A percentile compares a stretch with the other conserved stretches of the same genome.
These are phyloP conservation scores for Julus scanicus DNA, from an alignment of 2,888 invertebrate species.

Conservation along the genomic window DNA sequence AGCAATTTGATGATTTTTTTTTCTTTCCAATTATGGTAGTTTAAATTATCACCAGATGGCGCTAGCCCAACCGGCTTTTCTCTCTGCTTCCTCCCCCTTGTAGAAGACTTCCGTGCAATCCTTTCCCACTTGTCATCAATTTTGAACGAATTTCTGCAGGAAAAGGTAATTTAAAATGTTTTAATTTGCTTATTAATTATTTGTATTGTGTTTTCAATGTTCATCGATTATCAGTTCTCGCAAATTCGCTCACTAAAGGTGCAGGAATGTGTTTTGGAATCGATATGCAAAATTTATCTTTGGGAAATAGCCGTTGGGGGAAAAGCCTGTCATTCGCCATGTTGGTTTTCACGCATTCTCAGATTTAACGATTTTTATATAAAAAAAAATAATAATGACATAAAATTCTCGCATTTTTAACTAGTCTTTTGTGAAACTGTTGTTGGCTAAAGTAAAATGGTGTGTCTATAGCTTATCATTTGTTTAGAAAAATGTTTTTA, in stretches of 20 bases:
- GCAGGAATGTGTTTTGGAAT: not conserved
- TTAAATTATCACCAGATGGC: not conserved
- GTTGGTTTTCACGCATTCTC: slow-evolving; percentile 16
- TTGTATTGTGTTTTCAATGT: not conserved
- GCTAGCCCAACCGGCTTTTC: not conserved
- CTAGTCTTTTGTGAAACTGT: not conserved
- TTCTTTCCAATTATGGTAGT: not conserved
- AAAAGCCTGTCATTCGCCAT: slow-evolving; percentile 32
- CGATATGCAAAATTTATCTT: slow-evolving; percentile 13
- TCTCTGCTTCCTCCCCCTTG: not conserved
- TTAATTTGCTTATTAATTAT: not conserved
- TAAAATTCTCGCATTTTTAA: not conserved
- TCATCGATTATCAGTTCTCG: not conserved
- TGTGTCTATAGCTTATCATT: too few relatives aligned
- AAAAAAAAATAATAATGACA: not conserved
- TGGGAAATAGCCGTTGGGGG: not conserved
- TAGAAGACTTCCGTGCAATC: not conserved
- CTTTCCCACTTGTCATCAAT: slow-evolving; percentile 33
- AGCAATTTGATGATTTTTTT: not conserved
- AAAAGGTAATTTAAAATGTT: not conserved
- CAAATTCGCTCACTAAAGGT: not conserved
- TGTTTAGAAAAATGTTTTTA: too few relatives aligned
- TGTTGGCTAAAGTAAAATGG: not conserved
- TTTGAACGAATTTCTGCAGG: slow-evolving; percentile 33
- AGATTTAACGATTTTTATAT: not conserved